Base-by-base conservation (phyloP, 2,797 vertebrate species). In the Cossypha polioptera region DNA sequence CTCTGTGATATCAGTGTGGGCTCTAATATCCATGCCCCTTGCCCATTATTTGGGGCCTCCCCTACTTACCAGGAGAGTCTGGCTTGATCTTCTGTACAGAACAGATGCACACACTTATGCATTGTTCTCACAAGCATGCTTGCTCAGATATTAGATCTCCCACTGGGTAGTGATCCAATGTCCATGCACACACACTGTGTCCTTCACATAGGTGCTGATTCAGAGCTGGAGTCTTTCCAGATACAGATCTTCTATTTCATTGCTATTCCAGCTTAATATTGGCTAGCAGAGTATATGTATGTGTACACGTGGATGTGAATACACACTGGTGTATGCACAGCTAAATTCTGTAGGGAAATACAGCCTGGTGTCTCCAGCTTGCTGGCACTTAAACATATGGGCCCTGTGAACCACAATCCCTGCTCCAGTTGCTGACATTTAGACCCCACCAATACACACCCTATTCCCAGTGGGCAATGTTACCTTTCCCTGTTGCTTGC, bases 111-210 rank as follows among this genome's bases (percentile, higher is more conserved):
- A 1, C 6, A 9, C 47, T 77, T 16, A 3, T 16, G 40, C 2
- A 1, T 38, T 35, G 24, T 45, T 88, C 29, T 71, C 26, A 48
- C 10, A 18, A 16, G 19, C 10, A 31, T 0, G 3, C 13, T 35
- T 65, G 31, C 33, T 80, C 16, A n/a, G 40, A 40, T 43, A 11
- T 7, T 40, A 28, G 15, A 11, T 82, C 11, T 74, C 13, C 21
- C 18, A 7, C 36, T 29, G 55, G 4, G 2, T 91, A 36, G 22
- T 72, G 40, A 74, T 29, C 18, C 47, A 14, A 7, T 43, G 29
- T 15, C 29, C 3, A 0, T 16, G 12, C 4, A 10, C 4, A 8
- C 31, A 33, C 33, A 3, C 15, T 9, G 8, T 48, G 42, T 40
- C 36, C 13, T 28, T 65, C 19, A 55, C 13, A 18, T 43, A 40